Evolutionary conservation across 2,797 vertebrate species (phyloP), one percentile per base, ranked within the genome.

Genomic region (Eulemur albifrons): DNA sequence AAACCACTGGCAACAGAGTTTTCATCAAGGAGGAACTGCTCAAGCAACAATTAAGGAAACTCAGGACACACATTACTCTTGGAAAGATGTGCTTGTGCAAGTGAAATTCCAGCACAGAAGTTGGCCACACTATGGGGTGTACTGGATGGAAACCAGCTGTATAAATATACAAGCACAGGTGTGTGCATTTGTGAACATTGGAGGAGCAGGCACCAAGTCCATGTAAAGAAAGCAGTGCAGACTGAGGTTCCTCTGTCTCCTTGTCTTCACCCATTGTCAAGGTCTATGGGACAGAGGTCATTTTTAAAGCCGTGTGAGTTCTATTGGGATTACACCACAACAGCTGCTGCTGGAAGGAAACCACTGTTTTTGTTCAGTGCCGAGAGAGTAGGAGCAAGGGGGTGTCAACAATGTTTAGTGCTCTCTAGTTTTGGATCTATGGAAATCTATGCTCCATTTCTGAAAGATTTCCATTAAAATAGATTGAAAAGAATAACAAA

Each of bases 101-200:
- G 35, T 7, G 57, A 61, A 67, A 35, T 13, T 2, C 23, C 45
- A 35, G 14, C 61, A 2, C 4, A 2, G 45, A 69, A 70, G 63
- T 80, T 4, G 0, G n/a, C 23, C 14, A 27, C 32, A 5, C 12
- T 1, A 6, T 0, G 4, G 30, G 27, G 1, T 30, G 2, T 45
- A 10, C 61, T 14, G 59, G 32, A 38, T 32, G 30, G 38, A 80
- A n/a, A 18, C 18, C 23, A 7, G 15, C 6, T 72, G n/a, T 50
- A 35, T 10, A 40, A n/a, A n/a, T 61, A 67, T 11, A 7, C 27
- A 72, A 73, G 35, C 9, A 63, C 65, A 6, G 0, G 12, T 57
- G 11, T 13, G 17, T 92, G 48, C 13, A 20, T 83, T 65, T 61
- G 59, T 10, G 32, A 35, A 83, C 2, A 8, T 38, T 5, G 48